Evolutionary conservation across 2,888 invertebrate species (phyloP).

Genomic region (Sphinx pinastri): DNA sequence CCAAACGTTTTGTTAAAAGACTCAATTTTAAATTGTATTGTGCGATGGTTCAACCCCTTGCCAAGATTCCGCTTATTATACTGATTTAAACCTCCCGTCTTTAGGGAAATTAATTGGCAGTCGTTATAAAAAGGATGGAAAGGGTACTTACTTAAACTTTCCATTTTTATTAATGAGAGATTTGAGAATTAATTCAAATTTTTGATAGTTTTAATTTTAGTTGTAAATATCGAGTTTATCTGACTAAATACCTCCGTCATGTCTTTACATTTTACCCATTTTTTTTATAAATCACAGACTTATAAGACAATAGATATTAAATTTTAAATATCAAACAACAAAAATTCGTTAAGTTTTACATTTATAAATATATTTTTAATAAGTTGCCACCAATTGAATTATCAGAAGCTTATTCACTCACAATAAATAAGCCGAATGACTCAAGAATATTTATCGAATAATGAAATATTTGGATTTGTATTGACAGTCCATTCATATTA

Average conservation of each 20-base stretch:
- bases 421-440: neutral
- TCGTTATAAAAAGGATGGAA: conserved; percentile 17
- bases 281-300: neutral
- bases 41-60: conserved; percentile 3
- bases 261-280: neutral
- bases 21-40: neutral
- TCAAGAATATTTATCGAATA: neutral
- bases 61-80: conserved; percentile 17
- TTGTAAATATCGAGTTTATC: neutral
- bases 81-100: conserved; percentile 15
- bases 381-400: neutral
- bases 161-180: conserved; percentile 5
- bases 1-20: neutral
- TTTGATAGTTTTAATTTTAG: neutral
- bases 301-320: no score
- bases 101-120: conserved; percentile 6
- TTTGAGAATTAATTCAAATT: conserved; percentile 11
- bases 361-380: neutral
- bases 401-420: neutral
- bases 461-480: neutral
- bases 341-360: no score
- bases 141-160: neutral
- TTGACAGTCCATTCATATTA: neutral
- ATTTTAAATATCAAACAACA: no score
- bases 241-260: neutral